Percentiles rank a stretch among this genome's conserved stretches.
Evolutionary conservation across 1,140 invertebrate genomes (phyloP).

Genomic region (Antheraea mylitta): DNA sequence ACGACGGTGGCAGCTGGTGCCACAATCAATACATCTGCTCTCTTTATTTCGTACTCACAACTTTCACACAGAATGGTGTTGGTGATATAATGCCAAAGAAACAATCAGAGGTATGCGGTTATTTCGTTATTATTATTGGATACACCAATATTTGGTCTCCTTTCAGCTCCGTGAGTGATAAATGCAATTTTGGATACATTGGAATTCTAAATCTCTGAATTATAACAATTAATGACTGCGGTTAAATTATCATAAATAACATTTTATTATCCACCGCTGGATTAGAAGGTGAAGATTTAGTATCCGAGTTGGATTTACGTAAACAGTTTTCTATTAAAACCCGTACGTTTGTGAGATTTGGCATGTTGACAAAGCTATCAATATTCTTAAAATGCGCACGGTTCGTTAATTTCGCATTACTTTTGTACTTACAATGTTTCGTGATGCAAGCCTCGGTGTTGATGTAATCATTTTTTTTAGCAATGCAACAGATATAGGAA

Average conservation of each 20-base stretch:
- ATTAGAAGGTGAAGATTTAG: neutral
- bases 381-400: neutral
- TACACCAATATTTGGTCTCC: neutral
- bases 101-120: conserved; percentile 42
- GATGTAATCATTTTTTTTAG: neutral
- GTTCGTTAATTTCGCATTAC: neutral
- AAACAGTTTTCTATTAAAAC: neutral
- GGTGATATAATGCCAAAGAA: conserved; percentile 60
- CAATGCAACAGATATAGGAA: neutral
- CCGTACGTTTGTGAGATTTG: neutral
- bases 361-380: conserved; percentile 1
- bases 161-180: neutral
- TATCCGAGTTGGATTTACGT: neutral
- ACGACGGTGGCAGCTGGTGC: conserved; percentile 34
- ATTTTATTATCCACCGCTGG: neutral
- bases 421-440: neutral
- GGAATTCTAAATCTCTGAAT: neutral
- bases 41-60: conserved; percentile 55
- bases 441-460: neutral
- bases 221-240: too few species aligned
- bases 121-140: too few species aligned
- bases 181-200: neutral
- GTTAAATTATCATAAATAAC: neutral
- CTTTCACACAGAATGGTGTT: conserved; percentile 56
- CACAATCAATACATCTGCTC: conserved; percentile 48